These are phyloP conservation scores for Dicycla oo DNA, from an alignment of 2,888 invertebrate genomes.

Conservation along the genomic window DNA sequence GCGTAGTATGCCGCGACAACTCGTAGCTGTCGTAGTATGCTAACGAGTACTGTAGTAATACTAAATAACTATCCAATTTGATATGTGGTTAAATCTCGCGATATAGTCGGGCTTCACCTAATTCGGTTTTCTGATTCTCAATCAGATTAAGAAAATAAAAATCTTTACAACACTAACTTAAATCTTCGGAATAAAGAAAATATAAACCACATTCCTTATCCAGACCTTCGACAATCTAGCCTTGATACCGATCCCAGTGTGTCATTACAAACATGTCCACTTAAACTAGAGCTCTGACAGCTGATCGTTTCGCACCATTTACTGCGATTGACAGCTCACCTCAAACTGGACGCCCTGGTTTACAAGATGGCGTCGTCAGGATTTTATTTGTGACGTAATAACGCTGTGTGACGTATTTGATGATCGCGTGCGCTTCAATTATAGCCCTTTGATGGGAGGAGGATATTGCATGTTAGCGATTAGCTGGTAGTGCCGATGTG, in stretches of 20 bases:
- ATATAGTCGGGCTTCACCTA: neutral
- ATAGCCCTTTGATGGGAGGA: constrained; percentile 39
- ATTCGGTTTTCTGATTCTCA: neutral
- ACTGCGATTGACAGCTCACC: constrained; percentile 59
- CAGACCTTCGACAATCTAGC: constrained; percentile 27
- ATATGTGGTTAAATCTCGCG: neutral
- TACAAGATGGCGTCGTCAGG: constrained; percentile 65
- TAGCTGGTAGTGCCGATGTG: constrained; percentile 15
- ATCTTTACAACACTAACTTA: no score
- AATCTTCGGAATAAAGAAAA: neutral
- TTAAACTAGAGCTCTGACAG: constrained; percentile 61
- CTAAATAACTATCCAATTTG: no score
- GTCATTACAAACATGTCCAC: constrained; percentile 65
- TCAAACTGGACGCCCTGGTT: constrained; percentile 58
- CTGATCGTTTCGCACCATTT: constrained; percentile 55
- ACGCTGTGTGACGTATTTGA: constrained; percentile 57
- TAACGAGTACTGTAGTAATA: no score
- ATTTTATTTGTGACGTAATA: constrained; percentile 66
- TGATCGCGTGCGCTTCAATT: constrained; percentile 40
- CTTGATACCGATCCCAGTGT: constrained; percentile 52
- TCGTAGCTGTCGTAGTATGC: neutral
- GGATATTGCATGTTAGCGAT: constrained; percentile 32
- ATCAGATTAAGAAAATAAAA: neutral
- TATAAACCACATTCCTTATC: constrained; percentile 41
- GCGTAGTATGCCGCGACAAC: no score